A percentile compares a stretch with the other conserved stretches of the same genome.
Conservation (phyloP, 2,113 vertebrate genomes). For the Hippopotamus amphibius region DNA sequence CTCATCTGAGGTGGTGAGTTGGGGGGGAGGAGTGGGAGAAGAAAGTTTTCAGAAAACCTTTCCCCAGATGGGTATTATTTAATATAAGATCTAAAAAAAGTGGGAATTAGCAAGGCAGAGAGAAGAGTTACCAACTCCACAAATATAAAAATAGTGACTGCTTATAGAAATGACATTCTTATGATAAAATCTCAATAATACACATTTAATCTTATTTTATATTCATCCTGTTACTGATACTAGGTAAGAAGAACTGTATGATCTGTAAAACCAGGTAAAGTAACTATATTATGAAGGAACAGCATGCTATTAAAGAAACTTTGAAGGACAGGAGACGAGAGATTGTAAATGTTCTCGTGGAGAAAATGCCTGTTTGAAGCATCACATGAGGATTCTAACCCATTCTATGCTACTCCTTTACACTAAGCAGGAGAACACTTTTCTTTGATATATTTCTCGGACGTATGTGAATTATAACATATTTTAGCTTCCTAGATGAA, state of each 20-base stretch:
- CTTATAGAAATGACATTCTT: background rate
- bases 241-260: background rate
- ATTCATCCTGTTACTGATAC: background rate
- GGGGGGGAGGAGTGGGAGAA: background rate
- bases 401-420: background rate
- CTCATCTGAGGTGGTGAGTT: background rate
- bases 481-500: slow-evolving; percentile 36
- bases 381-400: background rate
- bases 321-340: slow-evolving; percentile 6
- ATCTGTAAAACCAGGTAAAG: background rate
- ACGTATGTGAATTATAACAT: background rate
- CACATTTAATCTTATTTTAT: background rate
- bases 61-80: background rate
- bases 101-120: background rate
- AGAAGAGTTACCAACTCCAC: background rate
- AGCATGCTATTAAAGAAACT: slow-evolving; percentile 4
- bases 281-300: slow-evolving; percentile 29
- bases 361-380: slow-evolving; percentile 2
- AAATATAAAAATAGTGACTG: background rate
- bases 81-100: slow-evolving; percentile 1
- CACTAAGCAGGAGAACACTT: background rate
- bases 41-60: background rate
- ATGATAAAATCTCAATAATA: background rate
- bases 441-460: slow-evolving; percentile 32
- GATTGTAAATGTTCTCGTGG: background rate